Evolutionary conservation across 2,113 vertebrate species (phyloP), one percentile per base, ranked within the genome.

Genomic region (Poecile atricapillus): DNA sequence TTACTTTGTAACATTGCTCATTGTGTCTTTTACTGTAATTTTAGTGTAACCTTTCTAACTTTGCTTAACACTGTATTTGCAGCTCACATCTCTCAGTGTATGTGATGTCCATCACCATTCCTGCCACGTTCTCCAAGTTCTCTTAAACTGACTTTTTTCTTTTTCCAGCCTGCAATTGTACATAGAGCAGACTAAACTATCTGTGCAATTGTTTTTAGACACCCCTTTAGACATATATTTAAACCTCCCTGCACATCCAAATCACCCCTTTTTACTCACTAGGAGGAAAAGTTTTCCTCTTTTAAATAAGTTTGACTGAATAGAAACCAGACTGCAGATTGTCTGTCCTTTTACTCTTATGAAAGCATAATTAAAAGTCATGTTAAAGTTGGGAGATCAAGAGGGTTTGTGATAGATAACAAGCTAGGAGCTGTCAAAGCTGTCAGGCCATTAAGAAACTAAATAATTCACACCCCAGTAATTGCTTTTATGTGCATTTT

Each of bases 381-480:
- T 71, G 86, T 93, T 94, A 84, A 97, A 93, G 94, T 95, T 88
- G 63, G 90, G 69, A 97, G 78, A 96, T 96, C 90, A 93, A 97
- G 97, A 87, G 81, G 93, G 71, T 68, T 75, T 95, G 88, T 94
- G 95, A 93, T 62, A 97, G 97, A 97, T 97, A 97, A 97, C 95
- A 97, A 97, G 96, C 88, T 95, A 96, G 90, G 95, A 96, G 91
- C 95, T 98, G 97, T 98, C 96, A 95, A 97, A 97, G 96, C 95
- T 98, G 97, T 95, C 98, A 97, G 96, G 91, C 87, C 87, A 97
- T 97, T 97, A 97, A 97, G 91, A 97, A 97, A 97, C 39, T 30
- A 97, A 98, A 98, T 97, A 98, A 98, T 97, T 98, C 97, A 98
- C 97, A 98, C 96, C 96, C 96, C 96, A 94, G 97, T 98, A 98